Evolutionary conservation across 2,797 vertebrate genomes (phyloP).

Genomic region (Pantherophis alleghaniensis): DNA sequence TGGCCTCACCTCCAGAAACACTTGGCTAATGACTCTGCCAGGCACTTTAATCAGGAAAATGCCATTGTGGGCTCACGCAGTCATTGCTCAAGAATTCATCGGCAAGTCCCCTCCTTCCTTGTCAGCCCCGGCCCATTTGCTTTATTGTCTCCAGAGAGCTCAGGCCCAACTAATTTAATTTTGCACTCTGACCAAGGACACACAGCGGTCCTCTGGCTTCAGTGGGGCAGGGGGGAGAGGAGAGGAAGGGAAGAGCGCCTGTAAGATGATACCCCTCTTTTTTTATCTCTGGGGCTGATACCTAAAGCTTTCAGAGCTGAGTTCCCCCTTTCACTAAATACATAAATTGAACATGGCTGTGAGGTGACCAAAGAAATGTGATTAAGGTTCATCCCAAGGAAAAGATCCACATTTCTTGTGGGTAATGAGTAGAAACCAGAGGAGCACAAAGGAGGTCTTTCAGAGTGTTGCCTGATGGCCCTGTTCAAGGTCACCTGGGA

Average conservation of each 20-base stretch:
- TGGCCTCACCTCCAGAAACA: constrained; percentile 23
- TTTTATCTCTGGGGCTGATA: too few relatives aligned
- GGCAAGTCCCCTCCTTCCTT: not conserved
- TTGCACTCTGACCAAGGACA: constrained; percentile 30
- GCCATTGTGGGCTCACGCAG: constrained; percentile 13
- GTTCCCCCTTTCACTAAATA: not conserved
- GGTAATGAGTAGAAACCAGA: not conserved
- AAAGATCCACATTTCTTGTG: not conserved
- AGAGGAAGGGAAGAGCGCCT: not conserved
- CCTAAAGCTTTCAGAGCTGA: not conserved
- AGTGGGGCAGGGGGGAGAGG: not conserved
- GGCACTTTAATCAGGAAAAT: constrained; percentile 37
- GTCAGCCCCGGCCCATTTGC: constrained; percentile 28
- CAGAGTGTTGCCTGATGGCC: not conserved
- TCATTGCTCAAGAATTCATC: constrained; percentile 7
- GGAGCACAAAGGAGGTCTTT: too few relatives aligned
- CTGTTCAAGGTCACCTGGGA: not conserved
- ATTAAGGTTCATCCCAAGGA: not conserved
- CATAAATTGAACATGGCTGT: not conserved
- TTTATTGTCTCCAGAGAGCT: constrained; percentile 35
- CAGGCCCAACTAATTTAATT: constrained; percentile 40
- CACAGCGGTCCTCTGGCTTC: constrained; percentile 20
- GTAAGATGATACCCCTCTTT: not conserved
- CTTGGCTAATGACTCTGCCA: constrained; percentile 39
- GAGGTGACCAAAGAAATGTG: not conserved